These are phyloP conservation scores for Amblyornis subalaris DNA, from an alignment of 2,113 vertebrate genomes.

Conservation along the genomic window DNA sequence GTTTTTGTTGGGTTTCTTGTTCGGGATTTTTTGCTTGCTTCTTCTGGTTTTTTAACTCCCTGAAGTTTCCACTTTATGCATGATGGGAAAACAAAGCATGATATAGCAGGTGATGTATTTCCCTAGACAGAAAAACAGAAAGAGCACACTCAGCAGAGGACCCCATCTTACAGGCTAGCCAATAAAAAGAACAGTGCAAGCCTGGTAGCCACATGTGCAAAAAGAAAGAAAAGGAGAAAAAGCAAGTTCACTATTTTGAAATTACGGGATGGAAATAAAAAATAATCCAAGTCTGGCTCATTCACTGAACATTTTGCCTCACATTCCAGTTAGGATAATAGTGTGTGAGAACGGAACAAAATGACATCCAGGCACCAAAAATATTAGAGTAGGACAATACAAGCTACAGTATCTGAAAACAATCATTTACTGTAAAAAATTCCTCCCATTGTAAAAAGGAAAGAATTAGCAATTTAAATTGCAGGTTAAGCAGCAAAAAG, in stretches of 20 bases:
- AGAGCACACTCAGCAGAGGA: not conserved
- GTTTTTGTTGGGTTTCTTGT: not conserved
- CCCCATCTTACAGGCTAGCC: not conserved
- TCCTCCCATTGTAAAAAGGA: not conserved
- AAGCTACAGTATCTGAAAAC: not conserved
- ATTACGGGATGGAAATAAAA: not conserved
- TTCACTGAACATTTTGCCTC: not conserved
- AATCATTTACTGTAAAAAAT: not conserved
- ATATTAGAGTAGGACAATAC: not conserved
- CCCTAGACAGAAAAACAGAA: not conserved
- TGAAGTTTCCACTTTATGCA: not conserved
- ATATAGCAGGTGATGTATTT: fast-evolving
- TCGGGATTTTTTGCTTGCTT: not conserved
- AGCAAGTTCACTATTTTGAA: not conserved
- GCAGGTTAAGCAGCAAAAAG: not conserved
- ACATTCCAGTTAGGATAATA: not conserved
- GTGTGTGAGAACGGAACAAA: not conserved
- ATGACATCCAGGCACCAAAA: not conserved
- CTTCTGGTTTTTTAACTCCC: not conserved
- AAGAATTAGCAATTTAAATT: not conserved
- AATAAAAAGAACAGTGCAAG: not conserved
- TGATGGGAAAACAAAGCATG: fast-evolving
- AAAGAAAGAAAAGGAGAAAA: not conserved
- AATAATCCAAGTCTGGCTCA: not conserved
- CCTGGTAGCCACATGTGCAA: not conserved